These are phyloP conservation scores for Pithys albifrons DNA, from an alignment of 2,113 vertebrate genomes.

Conservation along the genomic window DNA sequence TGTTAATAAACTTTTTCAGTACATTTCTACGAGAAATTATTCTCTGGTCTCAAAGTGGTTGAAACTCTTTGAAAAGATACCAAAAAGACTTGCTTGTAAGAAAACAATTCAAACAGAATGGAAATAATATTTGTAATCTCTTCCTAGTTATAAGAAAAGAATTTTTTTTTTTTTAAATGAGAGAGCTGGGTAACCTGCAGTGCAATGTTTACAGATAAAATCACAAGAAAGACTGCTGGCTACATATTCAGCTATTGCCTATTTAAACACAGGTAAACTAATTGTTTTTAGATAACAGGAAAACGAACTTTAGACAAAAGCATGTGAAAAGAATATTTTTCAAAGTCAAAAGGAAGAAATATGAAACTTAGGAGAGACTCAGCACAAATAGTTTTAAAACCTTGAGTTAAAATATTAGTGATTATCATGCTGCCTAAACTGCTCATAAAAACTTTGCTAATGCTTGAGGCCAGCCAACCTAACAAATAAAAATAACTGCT, in stretches of 20 bases:
- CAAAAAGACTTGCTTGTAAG: background rate
- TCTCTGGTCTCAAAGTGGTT: background rate
- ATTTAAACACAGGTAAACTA: background rate
- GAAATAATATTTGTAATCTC: background rate
- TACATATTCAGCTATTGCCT: background rate
- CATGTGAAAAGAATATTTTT: background rate
- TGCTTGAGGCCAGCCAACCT: fast-evolving
- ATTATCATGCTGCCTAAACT: background rate
- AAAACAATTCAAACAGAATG: background rate
- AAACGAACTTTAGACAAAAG: background rate
- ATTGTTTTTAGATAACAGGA: background rate
- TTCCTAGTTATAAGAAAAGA: background rate
- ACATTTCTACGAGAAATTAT: background rate
- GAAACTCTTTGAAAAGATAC: background rate
- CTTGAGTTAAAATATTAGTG: background rate
- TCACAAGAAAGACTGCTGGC: background rate
- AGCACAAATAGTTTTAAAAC: background rate
- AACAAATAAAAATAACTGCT: background rate
- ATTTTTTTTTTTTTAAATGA: background rate
- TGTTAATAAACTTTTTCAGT: background rate
- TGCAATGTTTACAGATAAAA: background rate
- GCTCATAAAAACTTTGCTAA: background rate
- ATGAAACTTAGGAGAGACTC: background rate
- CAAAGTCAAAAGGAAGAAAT: background rate
- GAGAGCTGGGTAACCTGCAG: background rate